These are phyloP conservation scores for Pipistrellus kuhlii DNA, from an alignment of 2,797 vertebrate genomes.

Conservation along the genomic window DNA sequence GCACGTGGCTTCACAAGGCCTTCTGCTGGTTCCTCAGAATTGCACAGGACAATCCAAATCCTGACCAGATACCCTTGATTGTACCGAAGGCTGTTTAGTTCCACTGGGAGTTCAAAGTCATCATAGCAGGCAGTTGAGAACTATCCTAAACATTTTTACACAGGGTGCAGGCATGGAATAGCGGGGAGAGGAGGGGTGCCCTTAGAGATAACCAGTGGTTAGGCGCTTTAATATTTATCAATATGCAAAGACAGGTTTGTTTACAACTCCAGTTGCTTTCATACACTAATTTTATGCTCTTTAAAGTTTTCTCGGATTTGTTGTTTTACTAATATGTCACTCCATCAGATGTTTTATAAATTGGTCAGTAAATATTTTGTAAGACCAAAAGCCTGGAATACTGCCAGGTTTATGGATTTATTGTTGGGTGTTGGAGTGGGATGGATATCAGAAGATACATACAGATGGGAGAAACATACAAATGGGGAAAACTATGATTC, in stretches of 20 bases:
- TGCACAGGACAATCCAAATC: background rate
- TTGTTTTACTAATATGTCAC: background rate
- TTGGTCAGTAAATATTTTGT: slow-evolving; percentile 1
- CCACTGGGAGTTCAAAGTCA: background rate
- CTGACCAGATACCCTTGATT: background rate
- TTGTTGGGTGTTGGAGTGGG: background rate
- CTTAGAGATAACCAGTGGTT: background rate
- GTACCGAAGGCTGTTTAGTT: background rate
- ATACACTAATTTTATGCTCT: background rate
- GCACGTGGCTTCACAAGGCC: background rate
- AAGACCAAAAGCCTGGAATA: background rate
- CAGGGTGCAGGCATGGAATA: background rate
- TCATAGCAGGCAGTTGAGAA: background rate
- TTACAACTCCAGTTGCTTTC: background rate
- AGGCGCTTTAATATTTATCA: background rate
- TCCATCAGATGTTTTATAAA: background rate
- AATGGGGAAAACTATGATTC: background rate
- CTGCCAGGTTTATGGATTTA: slow-evolving; percentile 17
- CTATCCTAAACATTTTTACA: background rate
- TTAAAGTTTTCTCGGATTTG: background rate
- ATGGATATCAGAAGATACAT: background rate
- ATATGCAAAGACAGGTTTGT: slow-evolving; percentile 31
- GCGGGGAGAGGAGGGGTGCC: background rate
- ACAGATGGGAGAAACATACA: background rate
- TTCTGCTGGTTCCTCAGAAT: background rate